phyloP scores from a whole-genome alignment of 1,140 invertebrate genomes.

The Drosophila mauritiana region DNA sequence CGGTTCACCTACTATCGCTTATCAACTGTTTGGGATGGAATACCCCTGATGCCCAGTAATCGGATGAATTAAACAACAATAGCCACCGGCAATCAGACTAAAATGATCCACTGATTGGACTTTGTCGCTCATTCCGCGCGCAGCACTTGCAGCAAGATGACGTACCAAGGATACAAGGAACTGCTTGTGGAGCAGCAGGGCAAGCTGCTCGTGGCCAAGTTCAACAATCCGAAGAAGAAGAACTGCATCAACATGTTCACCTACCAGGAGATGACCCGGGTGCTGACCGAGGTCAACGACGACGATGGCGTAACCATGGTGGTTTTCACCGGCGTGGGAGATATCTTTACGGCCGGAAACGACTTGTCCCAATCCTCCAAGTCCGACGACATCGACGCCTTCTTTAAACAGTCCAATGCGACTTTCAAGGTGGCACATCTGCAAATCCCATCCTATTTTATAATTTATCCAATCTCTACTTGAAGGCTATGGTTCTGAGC shows the following conservation, averaged over 20 bases:
- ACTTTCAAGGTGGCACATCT: constrained; percentile 53
- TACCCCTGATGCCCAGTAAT: constrained; percentile 19
- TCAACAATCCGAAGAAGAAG: constrained; percentile 91
- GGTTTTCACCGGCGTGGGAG: constrained; percentile 68
- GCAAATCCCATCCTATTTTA: not conserved
- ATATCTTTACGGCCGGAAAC: constrained; percentile 73
- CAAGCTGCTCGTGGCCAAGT: constrained; percentile 86
- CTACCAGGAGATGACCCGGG: constrained; percentile 61
- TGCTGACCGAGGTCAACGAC: constrained; percentile 50
- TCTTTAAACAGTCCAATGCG: constrained; percentile 34
- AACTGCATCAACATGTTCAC: constrained; percentile 89
- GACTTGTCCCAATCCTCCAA: constrained; percentile 37
- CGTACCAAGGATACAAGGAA: constrained; percentile 53
- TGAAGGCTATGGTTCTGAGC: constrained; percentile 88
- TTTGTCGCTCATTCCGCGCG: constrained; percentile 21
- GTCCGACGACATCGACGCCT: constrained; percentile 32
- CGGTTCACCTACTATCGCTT: not conserved
- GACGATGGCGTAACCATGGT: constrained; percentile 61
- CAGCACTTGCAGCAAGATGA: constrained; percentile 33
- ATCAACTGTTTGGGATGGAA: not conserved
- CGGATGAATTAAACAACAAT: constrained; percentile 36
- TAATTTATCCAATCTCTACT: not conserved
- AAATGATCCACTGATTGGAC: constrained; percentile 28
- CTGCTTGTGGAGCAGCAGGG: constrained; percentile 62
- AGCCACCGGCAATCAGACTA: constrained; percentile 17